Base-by-base conservation (phyloP, 2,797 vertebrate genomes). In the Tenualosa thibaudeaui region DNA sequence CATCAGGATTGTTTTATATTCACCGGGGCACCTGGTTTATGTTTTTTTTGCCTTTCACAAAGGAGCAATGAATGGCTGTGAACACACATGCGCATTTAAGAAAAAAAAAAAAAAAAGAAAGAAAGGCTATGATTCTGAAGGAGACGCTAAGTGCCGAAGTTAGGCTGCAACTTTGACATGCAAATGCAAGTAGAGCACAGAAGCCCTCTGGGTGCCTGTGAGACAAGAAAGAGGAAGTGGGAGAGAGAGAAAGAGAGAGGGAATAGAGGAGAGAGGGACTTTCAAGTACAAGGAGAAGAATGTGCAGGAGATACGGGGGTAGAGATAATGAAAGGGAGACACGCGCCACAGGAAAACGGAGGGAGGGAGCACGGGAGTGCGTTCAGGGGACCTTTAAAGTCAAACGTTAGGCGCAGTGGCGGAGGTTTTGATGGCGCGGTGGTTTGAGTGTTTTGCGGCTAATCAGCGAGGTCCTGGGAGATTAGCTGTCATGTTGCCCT, bases 101-200 rank as follows among this genome's bases (percentile, higher is more conserved):
- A 49, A 49, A 49, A 49, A 51, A 51, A 46, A 46, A 46, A 46
- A 46, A 46, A 46, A 46, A 46, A 46, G 7, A 51, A 51, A 51
- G 8, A 19, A 22, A 19, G 19, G 17, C 15, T 5, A 4, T 17
- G 19, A 3, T 56, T 56, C 54, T 17, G 31, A 71, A n/a, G 60
- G 60, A 62, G 84, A 82, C 31, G 43, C 81, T 81, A 82, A 86
- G 84, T 81, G 84, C 68, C 62, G 83, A 86, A 86, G 83, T 88
- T 87, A 84, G n/a, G 84, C 81, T 85, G 85, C 60, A 89, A 89
- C 87, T 88, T 89, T 88, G 86, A 89, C 87, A 87, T 88, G 89
- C 85, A 88, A 87, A 89, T 85, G 65, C 83, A 86, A 84, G 81
- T 86, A 51, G 84, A 84, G 84, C 84, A 81, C 82, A 82, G 83